Conservation (phyloP, 2,113 vertebrate genomes). For the Archocentrus centrarchus region DNA sequence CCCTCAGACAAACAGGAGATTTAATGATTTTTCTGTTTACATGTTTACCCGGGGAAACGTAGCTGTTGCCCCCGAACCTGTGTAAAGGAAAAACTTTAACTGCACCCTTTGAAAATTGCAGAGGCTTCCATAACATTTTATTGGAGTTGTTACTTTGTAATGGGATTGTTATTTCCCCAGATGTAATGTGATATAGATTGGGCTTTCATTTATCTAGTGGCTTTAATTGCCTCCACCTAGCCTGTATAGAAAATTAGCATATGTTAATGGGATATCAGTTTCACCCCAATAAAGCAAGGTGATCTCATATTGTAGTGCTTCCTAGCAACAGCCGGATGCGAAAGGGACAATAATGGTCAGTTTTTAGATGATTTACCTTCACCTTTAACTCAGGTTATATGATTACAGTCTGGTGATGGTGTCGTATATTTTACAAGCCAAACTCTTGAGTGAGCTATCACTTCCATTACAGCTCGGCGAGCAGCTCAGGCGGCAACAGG, state of each 20-base stretch:
- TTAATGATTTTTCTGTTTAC: constrained; percentile 51
- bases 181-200: constrained; percentile 40
- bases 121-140: constrained; percentile 29
- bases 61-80: constrained; percentile 12
- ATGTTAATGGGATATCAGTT: constrained; percentile 20
- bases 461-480: constrained; percentile 43
- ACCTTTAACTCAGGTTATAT: constrained; percentile 26
- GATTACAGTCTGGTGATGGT: constrained; percentile 23
- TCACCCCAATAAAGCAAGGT: constrained; percentile 41
- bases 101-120: constrained; percentile 10
- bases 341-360: constrained; percentile 30
- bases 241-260: constrained; percentile 25
- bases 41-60: constrained; percentile 28
- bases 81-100: background rate
- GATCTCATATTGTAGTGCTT: constrained; percentile 5
- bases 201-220: constrained; percentile 28
- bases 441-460: constrained; percentile 20
- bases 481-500: constrained; percentile 12
- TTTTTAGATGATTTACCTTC: constrained; percentile 18
- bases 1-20: constrained; percentile 51
- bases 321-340: constrained; percentile 7
- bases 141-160: constrained; percentile 35
- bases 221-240: constrained; percentile 30
- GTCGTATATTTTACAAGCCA: constrained; percentile 31
- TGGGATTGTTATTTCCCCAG: constrained; percentile 54